Base-by-base conservation (phyloP, 2,888 invertebrate genomes). In the Acronicta psi region DNA sequence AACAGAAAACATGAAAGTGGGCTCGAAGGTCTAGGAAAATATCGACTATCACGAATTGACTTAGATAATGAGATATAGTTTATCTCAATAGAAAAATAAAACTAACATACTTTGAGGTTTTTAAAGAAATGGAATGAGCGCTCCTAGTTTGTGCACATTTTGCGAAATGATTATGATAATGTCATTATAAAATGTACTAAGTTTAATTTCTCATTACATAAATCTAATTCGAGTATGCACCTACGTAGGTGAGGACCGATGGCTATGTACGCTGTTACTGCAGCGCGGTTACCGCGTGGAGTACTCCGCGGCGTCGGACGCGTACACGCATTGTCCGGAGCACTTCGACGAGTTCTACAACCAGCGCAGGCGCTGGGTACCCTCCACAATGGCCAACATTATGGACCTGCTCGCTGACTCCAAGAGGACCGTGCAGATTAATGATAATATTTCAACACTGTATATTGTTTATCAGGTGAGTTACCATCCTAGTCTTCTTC, bases 311-410 rank as follows among this genome's bases (percentile, higher is more conserved):
- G 99, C 99, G 0, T 98, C 98, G 0, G 99, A 99, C 84, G 98
- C 99, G 0, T 97, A 97, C 89, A 99, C 99, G 0, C 98, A 98
- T 85, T 98, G 98, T 25, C 99, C 99, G 0, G 99, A 99, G 91
- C 95, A 90, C 11, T 99, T 99, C 88, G 96, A 96, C 71, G 99
- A 99, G 87, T 99, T 99, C 92, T 99, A 96, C 91, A 98, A 98
- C 89, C 99, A 99, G 88, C 95, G 99, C 13, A 95, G 99, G 13
- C 96, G 99, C 37, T 99, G 99, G 99, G 98, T 98, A 62, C 99
- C 99, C 0, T 99, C 99, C 1, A 99, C 99, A 0, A 97, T 98
- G 87, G 99, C 98, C 31, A 99, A 99, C 86, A 98, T 99, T 76
- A 94, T 98, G 72, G 99, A 99, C 89, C 94, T 99, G 58, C 93